These are phyloP conservation scores for Epinephelus awoara DNA, from an alignment of 2,797 vertebrate species.

Conservation along the genomic window DNA sequence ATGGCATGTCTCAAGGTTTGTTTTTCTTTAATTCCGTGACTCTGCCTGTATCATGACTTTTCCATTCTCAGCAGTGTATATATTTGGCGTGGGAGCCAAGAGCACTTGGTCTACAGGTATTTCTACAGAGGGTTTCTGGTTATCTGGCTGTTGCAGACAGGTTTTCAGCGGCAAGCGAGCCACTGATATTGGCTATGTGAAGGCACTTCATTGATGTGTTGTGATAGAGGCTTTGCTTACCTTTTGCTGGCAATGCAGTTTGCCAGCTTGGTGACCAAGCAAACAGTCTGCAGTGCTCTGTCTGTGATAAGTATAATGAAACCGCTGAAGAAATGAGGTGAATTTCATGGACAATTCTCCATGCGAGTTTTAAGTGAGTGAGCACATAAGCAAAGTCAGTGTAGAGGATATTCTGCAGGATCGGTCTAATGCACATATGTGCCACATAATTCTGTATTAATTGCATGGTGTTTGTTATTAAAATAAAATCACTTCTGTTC, in stretches of 20 bases:
- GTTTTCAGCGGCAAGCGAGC: conserved; percentile 64
- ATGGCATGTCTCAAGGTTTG: background rate
- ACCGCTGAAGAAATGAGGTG: conserved; percentile 54
- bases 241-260: conserved; percentile 69
- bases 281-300: conserved; percentile 53
- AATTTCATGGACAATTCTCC: conserved; percentile 55
- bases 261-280: conserved; percentile 65
- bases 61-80: conserved; percentile 40
- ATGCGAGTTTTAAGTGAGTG: conserved; percentile 28
- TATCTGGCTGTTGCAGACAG: conserved; percentile 73
- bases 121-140: conserved; percentile 53
- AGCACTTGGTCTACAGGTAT: conserved; percentile 45
- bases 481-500: background rate
- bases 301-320: conserved; percentile 70
- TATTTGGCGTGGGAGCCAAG: conserved; percentile 41
- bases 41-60: conserved; percentile 49
- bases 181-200: conserved; percentile 62
- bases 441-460: background rate
- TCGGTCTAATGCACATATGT: background rate
- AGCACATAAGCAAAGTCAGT: conserved; percentile 18
- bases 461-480: background rate
- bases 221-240: conserved; percentile 65
- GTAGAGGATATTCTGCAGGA: background rate
- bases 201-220: conserved; percentile 69
- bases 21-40: conserved; percentile 11